Percentiles rank a stretch among this genome's conserved stretches.
These are phyloP conservation scores for Remorina albescens DNA, from an alignment of 2,797 vertebrate genomes.

Conservation along the genomic window DNA sequence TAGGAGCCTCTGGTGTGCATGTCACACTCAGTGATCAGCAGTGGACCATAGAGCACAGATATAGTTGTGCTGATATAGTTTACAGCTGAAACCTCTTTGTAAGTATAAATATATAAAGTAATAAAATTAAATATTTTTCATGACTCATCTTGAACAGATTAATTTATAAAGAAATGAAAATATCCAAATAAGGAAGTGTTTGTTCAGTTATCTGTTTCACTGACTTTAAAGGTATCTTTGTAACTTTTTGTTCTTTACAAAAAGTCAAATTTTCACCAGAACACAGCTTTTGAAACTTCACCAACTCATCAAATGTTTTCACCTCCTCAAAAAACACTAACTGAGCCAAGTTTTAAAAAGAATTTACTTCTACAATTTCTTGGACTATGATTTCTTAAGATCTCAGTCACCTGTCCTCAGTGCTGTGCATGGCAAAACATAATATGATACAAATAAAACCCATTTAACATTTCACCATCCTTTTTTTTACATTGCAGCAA, in stretches of 20 bases:
- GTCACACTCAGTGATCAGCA: neutral
- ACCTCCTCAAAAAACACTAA: neutral
- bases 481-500: too few species aligned
- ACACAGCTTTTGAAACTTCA: neutral
- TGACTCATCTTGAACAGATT: neutral
- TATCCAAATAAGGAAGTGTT: too few species aligned
- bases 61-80: neutral
- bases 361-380: neutral
- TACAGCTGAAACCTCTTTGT: neutral
- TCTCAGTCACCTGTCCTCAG: too few species aligned
- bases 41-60: neutral
- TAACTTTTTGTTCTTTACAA: neutral
- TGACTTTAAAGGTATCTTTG: neutral
- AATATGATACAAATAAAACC: too few species aligned
- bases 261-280: neutral
- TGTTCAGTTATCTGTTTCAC: neutral
- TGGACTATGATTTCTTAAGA: too few species aligned
- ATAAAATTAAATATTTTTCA: neutral
- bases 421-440: too few species aligned
- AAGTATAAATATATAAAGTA: too few species aligned
- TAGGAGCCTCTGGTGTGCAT: conserved; percentile 7
- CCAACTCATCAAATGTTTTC: neutral
- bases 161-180: too few species aligned
- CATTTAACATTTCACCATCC: too few species aligned
- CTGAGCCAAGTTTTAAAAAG: too few species aligned